Conservation (phyloP, 2,113 vertebrate species). For the Lasiurus cinereus region DNA sequence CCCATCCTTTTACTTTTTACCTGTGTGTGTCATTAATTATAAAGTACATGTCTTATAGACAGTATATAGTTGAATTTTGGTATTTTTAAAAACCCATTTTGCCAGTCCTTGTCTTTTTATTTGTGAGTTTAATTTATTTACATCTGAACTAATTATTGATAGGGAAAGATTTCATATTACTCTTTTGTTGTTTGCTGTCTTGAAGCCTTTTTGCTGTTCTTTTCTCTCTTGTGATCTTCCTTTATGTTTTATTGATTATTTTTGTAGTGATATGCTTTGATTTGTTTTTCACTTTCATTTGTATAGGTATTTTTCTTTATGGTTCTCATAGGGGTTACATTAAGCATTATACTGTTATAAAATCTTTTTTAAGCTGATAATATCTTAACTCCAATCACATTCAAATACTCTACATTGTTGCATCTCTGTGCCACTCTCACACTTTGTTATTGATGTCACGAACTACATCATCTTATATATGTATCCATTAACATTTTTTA, state of each 20-base stretch:
- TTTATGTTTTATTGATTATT: neutral
- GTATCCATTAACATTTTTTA: neutral
- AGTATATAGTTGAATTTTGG: neutral
- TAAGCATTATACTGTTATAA: slow-evolving; percentile 4
- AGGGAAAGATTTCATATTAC: neutral
- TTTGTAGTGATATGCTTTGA: neutral
- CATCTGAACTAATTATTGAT: neutral
- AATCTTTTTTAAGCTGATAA: slow-evolving; percentile 7
- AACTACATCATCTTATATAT: neutral
- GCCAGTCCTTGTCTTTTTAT: neutral
- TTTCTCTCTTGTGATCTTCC: neutral
- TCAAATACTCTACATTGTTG: neutral
- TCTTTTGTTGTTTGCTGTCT: neutral
- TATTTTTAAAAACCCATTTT: neutral
- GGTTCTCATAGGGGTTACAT: neutral
- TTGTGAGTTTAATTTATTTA: neutral
- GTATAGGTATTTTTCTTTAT: neutral
- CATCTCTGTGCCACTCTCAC: neutral
- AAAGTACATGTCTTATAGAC: neutral
- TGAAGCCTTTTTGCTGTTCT: neutral
- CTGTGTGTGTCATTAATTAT: neutral
- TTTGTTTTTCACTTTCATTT: neutral
- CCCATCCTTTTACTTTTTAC: neutral
- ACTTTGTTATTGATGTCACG: neutral
- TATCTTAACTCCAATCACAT: neutral